These are phyloP conservation scores for Megaleporinus macrocephalus DNA, from an alignment of 2,113 vertebrate genomes.

Conservation along the genomic window DNA sequence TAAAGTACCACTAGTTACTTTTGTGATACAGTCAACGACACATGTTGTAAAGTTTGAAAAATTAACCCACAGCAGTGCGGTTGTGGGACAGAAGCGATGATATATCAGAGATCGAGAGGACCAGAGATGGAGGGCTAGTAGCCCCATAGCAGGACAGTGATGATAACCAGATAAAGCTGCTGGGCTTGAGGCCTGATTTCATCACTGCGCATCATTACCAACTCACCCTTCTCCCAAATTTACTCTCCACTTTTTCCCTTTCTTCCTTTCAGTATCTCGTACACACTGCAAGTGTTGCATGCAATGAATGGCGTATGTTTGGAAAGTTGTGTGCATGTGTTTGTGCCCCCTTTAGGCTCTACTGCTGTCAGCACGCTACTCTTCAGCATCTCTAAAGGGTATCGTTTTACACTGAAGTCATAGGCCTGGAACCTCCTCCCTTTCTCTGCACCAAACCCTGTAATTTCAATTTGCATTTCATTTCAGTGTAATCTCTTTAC, in stretches of 20 bases:
- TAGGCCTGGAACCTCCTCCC: conserved; percentile 62
- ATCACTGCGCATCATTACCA: conserved; percentile 33
- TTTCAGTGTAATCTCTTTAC: conserved; percentile 56
- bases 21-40: not conserved
- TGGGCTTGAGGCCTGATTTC: conserved; percentile 42
- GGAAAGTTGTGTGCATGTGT: conserved; percentile 42
- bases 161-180: conserved; percentile 53
- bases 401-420: conserved; percentile 71
- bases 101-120: conserved; percentile 13
- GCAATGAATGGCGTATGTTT: conserved; percentile 2
- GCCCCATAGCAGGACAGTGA: conserved; percentile 27
- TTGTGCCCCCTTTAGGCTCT: conserved; percentile 61
- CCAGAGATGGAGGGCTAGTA: conserved; percentile 9
- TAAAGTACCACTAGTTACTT: not conserved
- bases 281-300: not conserved
- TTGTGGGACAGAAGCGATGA: conserved; percentile 17
- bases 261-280: not conserved
- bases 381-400: conserved; percentile 63
- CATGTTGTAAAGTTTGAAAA: not conserved
- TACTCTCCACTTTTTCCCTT: not conserved
- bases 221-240: conserved; percentile 5
- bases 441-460: conserved; percentile 53
- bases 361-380: conserved; percentile 71
- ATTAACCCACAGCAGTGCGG: not conserved
- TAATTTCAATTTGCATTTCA: conserved; percentile 69